These are phyloP conservation scores for Chlorospingus flavigularis DNA, from an alignment of 2,797 vertebrate species.

Conservation along the genomic window DNA sequence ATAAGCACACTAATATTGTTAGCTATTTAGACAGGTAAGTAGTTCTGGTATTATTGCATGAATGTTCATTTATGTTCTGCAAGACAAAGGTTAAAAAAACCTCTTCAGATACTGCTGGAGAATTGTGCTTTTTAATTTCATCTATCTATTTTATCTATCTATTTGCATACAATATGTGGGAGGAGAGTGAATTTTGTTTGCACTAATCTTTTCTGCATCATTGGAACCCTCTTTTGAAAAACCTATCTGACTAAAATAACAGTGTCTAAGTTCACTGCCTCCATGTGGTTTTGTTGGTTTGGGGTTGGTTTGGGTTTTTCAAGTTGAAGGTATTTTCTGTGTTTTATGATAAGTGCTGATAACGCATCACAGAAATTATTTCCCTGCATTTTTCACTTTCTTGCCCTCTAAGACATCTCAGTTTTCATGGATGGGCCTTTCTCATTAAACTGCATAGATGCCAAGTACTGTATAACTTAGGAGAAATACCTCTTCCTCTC, in stretches of 20 bases:
- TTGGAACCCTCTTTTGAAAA: neutral
- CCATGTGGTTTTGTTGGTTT: neutral
- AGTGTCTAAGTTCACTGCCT: neutral
- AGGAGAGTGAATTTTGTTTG: neutral
- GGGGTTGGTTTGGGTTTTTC: neutral
- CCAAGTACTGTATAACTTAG: neutral
- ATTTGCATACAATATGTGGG: neutral
- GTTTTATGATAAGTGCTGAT: neutral
- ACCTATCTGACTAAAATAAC: neutral
- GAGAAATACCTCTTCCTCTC: neutral
- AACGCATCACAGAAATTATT: neutral
- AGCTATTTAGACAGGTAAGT: too few relatives aligned
- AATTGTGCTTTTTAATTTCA: too few relatives aligned
- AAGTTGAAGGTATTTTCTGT: neutral
- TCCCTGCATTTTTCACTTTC: neutral
- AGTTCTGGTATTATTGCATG: too few relatives aligned
- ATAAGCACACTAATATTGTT: too few relatives aligned
- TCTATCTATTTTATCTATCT: too few relatives aligned
- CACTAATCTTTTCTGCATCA: neutral
- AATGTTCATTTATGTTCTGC: too few relatives aligned
- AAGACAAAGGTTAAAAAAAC: too few relatives aligned
- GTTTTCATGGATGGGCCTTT: neutral
- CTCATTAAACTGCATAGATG: neutral
- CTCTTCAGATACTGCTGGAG: neutral
- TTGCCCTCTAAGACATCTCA: neutral